phyloP scores from a whole-genome alignment of 2,113 vertebrate genomes.

The Neotragus pygmaeus region DNA sequence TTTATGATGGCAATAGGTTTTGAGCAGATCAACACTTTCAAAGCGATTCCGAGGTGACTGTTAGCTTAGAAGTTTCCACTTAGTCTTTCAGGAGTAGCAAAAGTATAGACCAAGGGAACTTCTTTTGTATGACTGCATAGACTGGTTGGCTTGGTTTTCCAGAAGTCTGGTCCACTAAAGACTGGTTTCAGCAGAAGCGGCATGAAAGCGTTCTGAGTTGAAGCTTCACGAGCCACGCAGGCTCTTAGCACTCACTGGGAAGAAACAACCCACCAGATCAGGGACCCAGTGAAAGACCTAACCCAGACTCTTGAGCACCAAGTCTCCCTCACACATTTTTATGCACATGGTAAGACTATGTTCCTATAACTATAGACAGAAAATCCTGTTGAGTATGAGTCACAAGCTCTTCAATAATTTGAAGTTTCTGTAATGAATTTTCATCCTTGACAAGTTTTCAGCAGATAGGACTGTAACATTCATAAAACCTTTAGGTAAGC shows the following conservation, averaged over 20 bases:
- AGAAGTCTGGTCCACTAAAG: background rate
- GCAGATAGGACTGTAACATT: background rate
- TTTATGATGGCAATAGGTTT: background rate
- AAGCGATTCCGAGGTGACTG: background rate
- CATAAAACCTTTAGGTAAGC: constrained; percentile 28
- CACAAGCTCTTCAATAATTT: constrained; percentile 31
- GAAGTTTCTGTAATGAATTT: constrained; percentile 17
- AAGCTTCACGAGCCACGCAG: background rate
- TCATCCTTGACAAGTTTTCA: constrained; percentile 47
- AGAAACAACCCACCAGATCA: background rate
- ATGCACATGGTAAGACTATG: background rate
- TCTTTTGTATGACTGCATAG: background rate
- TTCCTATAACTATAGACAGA: constrained; percentile 6
- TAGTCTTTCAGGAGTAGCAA: background rate
- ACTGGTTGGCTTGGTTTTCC: background rate
- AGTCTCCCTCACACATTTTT: background rate
- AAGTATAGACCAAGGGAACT: background rate
- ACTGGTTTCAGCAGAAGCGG: background rate
- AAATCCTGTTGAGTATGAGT: background rate
- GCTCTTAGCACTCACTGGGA: background rate
- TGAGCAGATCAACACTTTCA: background rate
- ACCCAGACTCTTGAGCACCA: background rate
- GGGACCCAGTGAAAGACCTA: background rate
- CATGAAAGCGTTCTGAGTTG: background rate
- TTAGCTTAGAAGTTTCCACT: background rate